Conservation (phyloP, 1,140 invertebrate genomes). For the Ericerus pela region DNA sequence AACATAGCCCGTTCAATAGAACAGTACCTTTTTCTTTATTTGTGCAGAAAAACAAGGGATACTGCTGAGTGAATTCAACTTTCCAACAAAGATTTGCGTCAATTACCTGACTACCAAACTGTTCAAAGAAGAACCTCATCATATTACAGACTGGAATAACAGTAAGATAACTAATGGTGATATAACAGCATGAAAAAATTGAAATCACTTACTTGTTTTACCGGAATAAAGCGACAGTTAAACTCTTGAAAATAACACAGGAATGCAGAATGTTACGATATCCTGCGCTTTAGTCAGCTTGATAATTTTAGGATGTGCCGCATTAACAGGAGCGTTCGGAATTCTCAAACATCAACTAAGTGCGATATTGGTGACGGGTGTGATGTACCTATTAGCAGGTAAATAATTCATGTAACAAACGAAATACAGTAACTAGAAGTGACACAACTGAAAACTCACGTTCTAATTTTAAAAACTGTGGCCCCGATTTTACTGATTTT, state of each 20-base stretch:
- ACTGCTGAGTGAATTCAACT: neutral
- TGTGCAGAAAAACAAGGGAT: neutral
- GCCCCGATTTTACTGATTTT: neutral
- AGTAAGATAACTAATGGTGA: neutral
- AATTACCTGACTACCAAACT: neutral
- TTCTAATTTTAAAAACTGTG: neutral
- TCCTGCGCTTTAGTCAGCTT: slow-evolving; percentile 78
- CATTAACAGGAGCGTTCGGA: slow-evolving; percentile 67
- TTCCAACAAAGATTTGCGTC: neutral
- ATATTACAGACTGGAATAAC: neutral
- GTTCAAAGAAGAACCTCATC: neutral
- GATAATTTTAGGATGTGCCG: slow-evolving; percentile 66
- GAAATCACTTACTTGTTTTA: neutral
- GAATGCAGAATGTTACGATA: slow-evolving; percentile 85
- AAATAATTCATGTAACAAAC: slow-evolving; percentile 24
- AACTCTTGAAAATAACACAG: slow-evolving; percentile 32
- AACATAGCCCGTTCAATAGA: neutral
- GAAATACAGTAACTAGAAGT: neutral
- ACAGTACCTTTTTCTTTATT: too few species aligned
- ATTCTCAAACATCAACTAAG: slow-evolving; percentile 74
- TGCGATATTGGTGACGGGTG: slow-evolving; percentile 74
- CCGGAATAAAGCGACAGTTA: neutral
- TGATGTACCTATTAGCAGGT: slow-evolving; percentile 83
- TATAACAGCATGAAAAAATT: neutral
- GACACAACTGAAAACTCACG: neutral